Evolutionary conservation across 2,113 vertebrate genomes (phyloP).

Genomic region (Corvus cornix): DNA sequence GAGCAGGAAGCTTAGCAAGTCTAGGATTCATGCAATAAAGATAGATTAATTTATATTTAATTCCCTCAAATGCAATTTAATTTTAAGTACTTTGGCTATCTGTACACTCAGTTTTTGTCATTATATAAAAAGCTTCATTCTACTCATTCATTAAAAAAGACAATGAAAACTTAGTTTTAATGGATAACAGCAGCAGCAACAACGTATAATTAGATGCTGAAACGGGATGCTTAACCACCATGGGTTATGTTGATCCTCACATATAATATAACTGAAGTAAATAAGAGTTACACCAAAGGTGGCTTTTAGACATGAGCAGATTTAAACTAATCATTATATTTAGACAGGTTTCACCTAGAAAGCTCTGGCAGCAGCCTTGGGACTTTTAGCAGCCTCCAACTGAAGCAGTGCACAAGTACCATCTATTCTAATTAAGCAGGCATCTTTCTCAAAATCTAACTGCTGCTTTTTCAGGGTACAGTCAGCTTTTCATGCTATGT

Average conservation of each 20-base stretch:
- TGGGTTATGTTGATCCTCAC: constrained; percentile 26
- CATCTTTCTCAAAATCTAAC: background rate
- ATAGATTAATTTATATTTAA: constrained; percentile 38
- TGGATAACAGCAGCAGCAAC: background rate
- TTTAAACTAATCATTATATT: constrained; percentile 28
- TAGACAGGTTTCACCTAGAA: background rate
- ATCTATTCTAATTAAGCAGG: background rate
- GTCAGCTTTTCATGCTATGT: background rate
- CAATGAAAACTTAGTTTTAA: constrained; percentile 27
- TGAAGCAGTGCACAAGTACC: background rate
- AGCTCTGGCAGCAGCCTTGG: background rate
- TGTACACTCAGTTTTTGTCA: background rate
- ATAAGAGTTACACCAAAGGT: constrained; percentile 4
- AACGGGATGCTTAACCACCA: background rate
- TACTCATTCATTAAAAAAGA: background rate
- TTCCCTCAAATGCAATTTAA: background rate
- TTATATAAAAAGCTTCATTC: background rate
- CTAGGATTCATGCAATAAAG: background rate
- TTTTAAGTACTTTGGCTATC: background rate
- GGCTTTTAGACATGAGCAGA: constrained; percentile 16
- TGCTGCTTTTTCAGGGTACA: constrained; percentile 15
- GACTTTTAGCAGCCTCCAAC: background rate
- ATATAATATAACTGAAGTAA: constrained; percentile 18
- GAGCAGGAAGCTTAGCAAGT: background rate
- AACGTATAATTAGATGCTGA: constrained; percentile 13